Evolutionary conservation across 1,140 invertebrate species (phyloP).

Genomic region (Lasaia peninsularis): DNA sequence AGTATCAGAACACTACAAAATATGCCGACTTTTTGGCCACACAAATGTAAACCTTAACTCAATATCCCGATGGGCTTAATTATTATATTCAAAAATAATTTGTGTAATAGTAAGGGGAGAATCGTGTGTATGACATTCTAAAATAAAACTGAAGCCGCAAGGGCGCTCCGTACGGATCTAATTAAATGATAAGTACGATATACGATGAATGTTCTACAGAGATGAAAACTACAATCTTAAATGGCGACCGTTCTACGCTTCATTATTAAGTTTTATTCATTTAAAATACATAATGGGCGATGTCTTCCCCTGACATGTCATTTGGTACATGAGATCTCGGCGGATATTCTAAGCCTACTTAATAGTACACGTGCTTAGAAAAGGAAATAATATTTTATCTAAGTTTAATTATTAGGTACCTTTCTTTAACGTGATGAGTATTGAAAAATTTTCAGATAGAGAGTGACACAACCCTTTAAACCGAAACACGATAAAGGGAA

Average conservation of each 20-base stretch:
- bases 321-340: no score
- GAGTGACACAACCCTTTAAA: no score
- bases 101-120: constrained; percentile 52
- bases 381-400: no score
- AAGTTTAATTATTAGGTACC: no score
- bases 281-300: not conserved
- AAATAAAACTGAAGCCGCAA: constrained; percentile 75
- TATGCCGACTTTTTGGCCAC: constrained; percentile 24
- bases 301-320: not conserved
- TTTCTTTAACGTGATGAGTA: no score
- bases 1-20: constrained; percentile 39
- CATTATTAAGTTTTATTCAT: constrained; percentile 15
- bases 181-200: constrained; percentile 74
- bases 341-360: no score
- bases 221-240: constrained; percentile 55
- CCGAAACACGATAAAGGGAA: no score
- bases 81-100: constrained; percentile 31
- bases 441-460: no score
- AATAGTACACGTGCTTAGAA: no score
- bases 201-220: constrained; percentile 70
- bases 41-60: constrained; percentile 39
- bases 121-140: constrained; percentile 76
- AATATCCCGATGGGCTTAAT: constrained; percentile 20
- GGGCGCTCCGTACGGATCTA: constrained; percentile 66
- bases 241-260: constrained; percentile 40